A percentile compares a stretch with the other conserved stretches of the same genome.
Evolutionary conservation across 2,797 vertebrate genomes (phyloP).

Genomic region (Echeneis naucrates): DNA sequence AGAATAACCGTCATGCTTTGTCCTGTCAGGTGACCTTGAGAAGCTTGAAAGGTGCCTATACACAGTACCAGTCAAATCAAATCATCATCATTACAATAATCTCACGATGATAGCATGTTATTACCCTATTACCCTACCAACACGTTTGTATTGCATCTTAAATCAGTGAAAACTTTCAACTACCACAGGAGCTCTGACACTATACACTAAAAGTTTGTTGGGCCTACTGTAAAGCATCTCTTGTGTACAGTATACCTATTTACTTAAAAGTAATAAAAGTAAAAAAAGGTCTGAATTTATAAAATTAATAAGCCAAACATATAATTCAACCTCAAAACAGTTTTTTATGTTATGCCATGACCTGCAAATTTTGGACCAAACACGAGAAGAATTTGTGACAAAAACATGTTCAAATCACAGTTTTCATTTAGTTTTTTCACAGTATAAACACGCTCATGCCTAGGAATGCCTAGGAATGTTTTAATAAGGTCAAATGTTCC

Average conservation of each 20-base stretch:
- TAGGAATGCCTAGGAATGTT: neutral
- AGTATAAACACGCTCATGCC: too few species aligned
- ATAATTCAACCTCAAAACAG: neutral
- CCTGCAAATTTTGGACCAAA: neutral
- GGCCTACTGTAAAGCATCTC: neutral
- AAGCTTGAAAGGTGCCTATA: too few species aligned
- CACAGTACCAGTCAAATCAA: too few species aligned
- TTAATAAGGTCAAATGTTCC: neutral
- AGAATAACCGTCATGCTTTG: constrained; percentile 9
- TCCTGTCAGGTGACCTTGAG: too few species aligned
- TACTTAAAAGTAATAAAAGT: neutral
- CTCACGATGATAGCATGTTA: neutral
- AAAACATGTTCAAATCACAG: neutral
- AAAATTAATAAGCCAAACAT: neutral
- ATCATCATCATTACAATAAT: too few species aligned
- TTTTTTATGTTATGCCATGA: neutral
- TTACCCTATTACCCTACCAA: neutral
- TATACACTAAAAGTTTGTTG: neutral
- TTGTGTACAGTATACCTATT: neutral
- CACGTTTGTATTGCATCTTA: too few species aligned
- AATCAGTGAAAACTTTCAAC: neutral
- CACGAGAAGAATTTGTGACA: neutral
- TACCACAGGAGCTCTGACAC: neutral
- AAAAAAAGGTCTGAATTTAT: neutral
- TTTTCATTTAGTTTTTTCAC: neutral